Base-by-base conservation (phyloP, 2,797 vertebrate genomes). In the Neopelma chrysocephalum region DNA sequence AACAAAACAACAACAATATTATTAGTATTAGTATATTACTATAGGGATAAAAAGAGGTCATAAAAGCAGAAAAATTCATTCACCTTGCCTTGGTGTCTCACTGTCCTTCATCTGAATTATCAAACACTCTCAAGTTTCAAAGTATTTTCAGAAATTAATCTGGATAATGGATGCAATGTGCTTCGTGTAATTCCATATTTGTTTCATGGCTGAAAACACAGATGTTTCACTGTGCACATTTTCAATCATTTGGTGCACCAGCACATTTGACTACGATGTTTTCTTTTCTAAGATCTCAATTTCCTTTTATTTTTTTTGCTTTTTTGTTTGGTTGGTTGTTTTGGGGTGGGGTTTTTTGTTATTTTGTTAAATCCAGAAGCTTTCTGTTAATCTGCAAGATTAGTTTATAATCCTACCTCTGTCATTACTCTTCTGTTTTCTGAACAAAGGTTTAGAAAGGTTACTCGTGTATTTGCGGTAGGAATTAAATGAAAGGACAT, bases 401-500 rank as follows among this genome's bases (percentile, higher is more conserved):
- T 56, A 91, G 71, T 89, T 96, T 82, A 45, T 87, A 92, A 93
- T 89, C 66, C 54, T 64, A 8, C 26, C 70, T 53, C 54, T 86
- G n/a, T 40, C 68, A 65, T 61, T 84, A 77, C 78, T 90, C 38
- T 58, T 65, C 50, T 79, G 48, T 76, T 95, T 76, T 70, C 89
- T 64, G 68, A 82, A 53, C 43, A 79, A 79, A 91, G 66, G 77
- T 84, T 91, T 73, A 40, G 47, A 62, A 86, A 91, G 76, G 88
- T 83, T 83, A 62, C 14, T 76, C n/a, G 26, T 66, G 75, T 51
- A 66, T 89, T 82, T 82, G 66, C 60, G 82, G 70, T 7, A 76
- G 50, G 62, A 88, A 94, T 92, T 64, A 84, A 93, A 90, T 61
- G 66, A 68, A 78, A 93, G 88, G 53, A 93, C 57, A 61, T 10